Base-by-base conservation (phyloP, 2,888 invertebrate genomes). In the Drosophila paranaensis region DNA sequence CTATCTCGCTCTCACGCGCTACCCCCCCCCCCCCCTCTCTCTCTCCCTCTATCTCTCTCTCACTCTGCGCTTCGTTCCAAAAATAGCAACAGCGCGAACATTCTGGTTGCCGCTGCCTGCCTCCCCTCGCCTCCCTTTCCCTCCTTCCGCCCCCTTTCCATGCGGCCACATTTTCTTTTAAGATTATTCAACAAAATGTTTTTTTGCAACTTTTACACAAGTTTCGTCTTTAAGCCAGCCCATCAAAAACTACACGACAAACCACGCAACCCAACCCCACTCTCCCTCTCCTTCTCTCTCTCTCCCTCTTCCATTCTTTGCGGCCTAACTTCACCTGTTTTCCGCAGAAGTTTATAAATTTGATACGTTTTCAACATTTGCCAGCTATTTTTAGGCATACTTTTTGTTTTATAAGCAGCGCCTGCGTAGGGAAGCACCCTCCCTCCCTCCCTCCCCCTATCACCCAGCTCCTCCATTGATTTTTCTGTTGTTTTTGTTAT, bases 51-150 rank as follows among this genome's bases (percentile, higher is more conserved):
- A 6, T 3, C 45, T 35, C 20, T 51, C 33, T 35, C 60, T 42
- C 30, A 33, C 8, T 10, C 27, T 51, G 25, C 33, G 45, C 20
- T 60, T 35, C 48, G 48, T 68, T 78, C 82, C 85, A 74, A 85
- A 85, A 82, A 82, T 82, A 82, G 82, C 82, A 79, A 77, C 71
- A 74, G 55, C 77, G 62, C 81, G 74, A 71, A 77, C 61, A 71
- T 81, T 79, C 69, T 68, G 39, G 39, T 40, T 48, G 46, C 43
- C 53, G 39, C 55, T 62, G 46, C 51, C 42, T 60, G 48, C 56
- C 55, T 45, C 3, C 13, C 16, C 13, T 20, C 35, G 10, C n/a
- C 20, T 30, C 3, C n/a, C 3, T 25, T 0, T 58, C 11, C 13
- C 35, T 25, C 6, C 25, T 40, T 46, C 30, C 25, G 6, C 64